Conservation (phyloP, 2,113 vertebrate genomes). For the Cercocebus atys region DNA sequence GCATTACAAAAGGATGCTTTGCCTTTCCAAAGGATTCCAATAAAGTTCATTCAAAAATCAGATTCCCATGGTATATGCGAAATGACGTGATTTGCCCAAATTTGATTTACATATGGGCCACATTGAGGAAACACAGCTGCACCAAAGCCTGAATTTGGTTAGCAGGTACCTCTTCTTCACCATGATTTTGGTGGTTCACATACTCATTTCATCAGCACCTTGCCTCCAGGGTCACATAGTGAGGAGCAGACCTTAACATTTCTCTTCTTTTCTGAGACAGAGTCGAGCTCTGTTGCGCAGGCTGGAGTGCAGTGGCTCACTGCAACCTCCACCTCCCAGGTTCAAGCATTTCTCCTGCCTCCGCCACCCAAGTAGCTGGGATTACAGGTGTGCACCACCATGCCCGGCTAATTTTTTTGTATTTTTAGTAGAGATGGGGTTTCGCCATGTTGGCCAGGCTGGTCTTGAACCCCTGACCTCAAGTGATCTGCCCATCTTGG, state of each 20-base stretch:
- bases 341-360: too few relatives aligned
- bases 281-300: too few relatives aligned
- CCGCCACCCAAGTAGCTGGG: too few relatives aligned
- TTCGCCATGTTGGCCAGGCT: too few relatives aligned
- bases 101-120: neutral
- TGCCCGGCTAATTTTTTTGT: too few relatives aligned
- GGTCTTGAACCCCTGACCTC: too few relatives aligned
- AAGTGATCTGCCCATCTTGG: too few relatives aligned
- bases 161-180: neutral
- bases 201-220: neutral
- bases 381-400: too few relatives aligned
- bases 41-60: conserved; percentile 43
- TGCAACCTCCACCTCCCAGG: too few relatives aligned
- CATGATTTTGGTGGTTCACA: neutral
- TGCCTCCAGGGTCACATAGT: neutral
- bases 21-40: neutral
- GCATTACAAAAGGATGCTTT: conserved; percentile 37
- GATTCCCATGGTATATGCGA: neutral
- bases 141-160: neutral
- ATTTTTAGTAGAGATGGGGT: too few relatives aligned
- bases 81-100: conserved; percentile 18
- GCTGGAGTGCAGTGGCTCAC: too few relatives aligned
- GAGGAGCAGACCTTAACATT: neutral
- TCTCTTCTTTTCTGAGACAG: neutral
- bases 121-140: neutral